Conservation (phyloP, 2,888 invertebrate genomes). For the Vandiemenella viatica region DNA sequence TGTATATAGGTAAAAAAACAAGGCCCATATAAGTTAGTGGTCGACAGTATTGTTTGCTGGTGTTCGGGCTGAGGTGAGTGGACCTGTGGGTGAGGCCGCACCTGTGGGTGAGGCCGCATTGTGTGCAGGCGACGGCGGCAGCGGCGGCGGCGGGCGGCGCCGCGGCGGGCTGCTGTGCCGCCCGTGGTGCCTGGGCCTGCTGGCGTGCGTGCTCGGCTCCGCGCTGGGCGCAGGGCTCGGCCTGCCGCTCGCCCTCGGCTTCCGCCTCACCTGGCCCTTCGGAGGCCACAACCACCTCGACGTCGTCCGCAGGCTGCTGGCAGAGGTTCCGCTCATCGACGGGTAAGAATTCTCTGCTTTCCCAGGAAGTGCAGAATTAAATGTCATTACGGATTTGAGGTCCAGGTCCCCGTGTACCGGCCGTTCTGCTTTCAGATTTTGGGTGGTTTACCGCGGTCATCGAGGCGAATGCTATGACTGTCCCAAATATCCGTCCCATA, state of each 20-base stretch:
- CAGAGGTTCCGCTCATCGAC: conserved; percentile 55
- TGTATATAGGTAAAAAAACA: no score
- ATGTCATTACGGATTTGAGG: no score
- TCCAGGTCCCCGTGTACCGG: no score
- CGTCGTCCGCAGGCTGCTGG: conserved; percentile 46
- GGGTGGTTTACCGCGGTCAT: no score
- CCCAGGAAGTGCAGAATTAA: no score
- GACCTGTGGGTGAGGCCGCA: not conserved
- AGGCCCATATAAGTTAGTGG: no score
- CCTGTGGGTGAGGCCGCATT: not conserved
- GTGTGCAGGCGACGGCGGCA: not conserved
- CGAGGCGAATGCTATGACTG: no score
- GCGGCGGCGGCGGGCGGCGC: not conserved
- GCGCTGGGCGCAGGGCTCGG: conserved; percentile 26
- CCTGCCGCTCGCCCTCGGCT: conserved; percentile 27
- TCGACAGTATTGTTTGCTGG: no score
- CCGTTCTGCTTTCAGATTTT: no score
- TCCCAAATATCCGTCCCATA: no score
- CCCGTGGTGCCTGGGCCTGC: conserved; percentile 21
- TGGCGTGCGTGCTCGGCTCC: conserved; percentile 24
- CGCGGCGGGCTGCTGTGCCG: not conserved
- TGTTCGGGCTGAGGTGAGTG: no score
- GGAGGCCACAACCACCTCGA: conserved; percentile 47
- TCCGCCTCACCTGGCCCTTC: conserved; percentile 26
- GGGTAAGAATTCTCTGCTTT: conserved; percentile 32